Conservation (phyloP, 2,888 invertebrate species). For the Apotomis capreana region DNA sequence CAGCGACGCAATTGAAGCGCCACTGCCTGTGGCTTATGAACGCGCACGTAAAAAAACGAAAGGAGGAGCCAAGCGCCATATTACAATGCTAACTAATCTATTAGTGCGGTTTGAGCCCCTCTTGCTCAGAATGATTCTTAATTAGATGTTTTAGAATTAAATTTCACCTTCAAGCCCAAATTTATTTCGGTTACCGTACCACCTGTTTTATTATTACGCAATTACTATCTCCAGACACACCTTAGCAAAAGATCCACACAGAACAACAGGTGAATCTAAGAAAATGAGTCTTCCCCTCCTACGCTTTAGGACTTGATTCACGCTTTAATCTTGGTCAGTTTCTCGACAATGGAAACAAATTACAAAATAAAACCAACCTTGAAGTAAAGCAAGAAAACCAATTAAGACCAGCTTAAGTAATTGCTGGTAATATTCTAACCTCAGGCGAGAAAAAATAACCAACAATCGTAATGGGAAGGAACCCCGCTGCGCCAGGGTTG, state of each 20-base stretch:
- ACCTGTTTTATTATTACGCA: slow-evolving; percentile 19
- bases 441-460: slow-evolving; percentile 9
- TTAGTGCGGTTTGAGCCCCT: no score
- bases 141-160: no score
- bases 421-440: slow-evolving; percentile 27
- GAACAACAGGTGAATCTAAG: not conserved
- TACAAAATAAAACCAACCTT: slow-evolving; percentile 27
- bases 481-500: not conserved
- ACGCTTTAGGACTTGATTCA: not conserved
- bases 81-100: no score
- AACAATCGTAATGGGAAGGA: not conserved
- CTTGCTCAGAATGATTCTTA: no score
- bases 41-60: no score
- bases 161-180: not conserved
- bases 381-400: slow-evolving; percentile 33
- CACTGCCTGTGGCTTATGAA: no score
- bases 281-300: not conserved
- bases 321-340: slow-evolving; percentile 12
- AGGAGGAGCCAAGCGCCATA: no score
- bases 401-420: slow-evolving; percentile 36
- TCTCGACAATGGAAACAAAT: slow-evolving; percentile 36
- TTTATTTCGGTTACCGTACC: not conserved
- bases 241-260: not conserved
- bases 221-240: slow-evolving; percentile 3
- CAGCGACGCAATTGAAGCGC: no score